Evolutionary conservation across 2,113 vertebrate genomes (phyloP), one percentile per base, ranked within the genome.

Genomic region (Lophochroa leadbeateri): DNA sequence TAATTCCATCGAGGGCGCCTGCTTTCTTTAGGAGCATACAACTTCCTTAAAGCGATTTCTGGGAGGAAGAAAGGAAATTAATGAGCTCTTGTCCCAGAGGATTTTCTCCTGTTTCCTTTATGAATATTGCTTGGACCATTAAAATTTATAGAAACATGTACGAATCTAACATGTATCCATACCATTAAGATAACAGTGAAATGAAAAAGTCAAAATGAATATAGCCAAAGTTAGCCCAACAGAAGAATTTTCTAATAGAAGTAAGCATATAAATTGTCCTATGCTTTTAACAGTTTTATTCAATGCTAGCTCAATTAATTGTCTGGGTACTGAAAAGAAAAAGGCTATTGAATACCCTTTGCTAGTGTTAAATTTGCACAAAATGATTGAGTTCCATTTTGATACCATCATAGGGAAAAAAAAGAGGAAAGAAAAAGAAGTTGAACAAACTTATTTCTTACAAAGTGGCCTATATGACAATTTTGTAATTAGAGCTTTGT

Each of bases 331-430:
- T 65, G 60, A 31, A 33, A 68, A 58, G 33, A 58, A 49, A 44
- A 13, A 8, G 9, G 14, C 19, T 28, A 14, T 25, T 49, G 46
- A 67, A 72, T 67, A 13, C 14, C 10, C 28, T 43, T 29, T 67
- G 23, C 52, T 90, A 37, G 19, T 17, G 25, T 37, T 53, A 47
- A 43, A 67, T 82, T 67, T 78, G 46, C 46, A 77, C 13, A 43
- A 71, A 65, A 33, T 20, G 2, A 27, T 16, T 68, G 29, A 47
- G 6, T 60, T 78, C 6, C 5, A 63, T 29, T 70, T 63, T n/a
- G 37, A 39, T n/a, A 41, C 0, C 0, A 37, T 25, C 6, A 23
- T 3, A 25, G 21, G 5, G 23, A 14, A 9, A 17, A 44, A 31
- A 44, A 21, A 7, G 15, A 31, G 25, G 17, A 2, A 10, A 9